phyloP scores from a whole-genome alignment of 1,140 invertebrate species.

The Cotesia typhae region DNA sequence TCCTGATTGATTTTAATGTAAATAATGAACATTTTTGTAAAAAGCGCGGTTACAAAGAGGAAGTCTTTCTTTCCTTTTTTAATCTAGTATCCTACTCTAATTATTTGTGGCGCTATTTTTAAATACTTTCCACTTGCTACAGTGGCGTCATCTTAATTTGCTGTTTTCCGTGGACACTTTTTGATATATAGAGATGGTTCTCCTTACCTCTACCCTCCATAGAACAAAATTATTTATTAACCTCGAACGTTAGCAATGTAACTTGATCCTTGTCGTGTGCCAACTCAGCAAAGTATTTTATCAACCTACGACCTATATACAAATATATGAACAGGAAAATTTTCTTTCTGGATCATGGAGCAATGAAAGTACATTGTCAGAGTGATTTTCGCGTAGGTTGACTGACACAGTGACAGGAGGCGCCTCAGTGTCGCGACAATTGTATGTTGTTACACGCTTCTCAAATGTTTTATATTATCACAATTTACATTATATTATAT shows the following conservation, averaged over 20 bases:
- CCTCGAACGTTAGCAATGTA: not conserved
- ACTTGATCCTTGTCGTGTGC: conserved; percentile 23
- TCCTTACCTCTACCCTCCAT: too few relatives aligned
- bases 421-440: conserved; percentile 38
- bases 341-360: not conserved
- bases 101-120: too few relatives aligned
- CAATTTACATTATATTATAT: not conserved
- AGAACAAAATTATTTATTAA: not conserved
- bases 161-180: too few relatives aligned
- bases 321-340: conserved; percentile 3
- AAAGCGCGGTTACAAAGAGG: too few relatives aligned
- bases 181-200: too few relatives aligned
- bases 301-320: conserved; percentile 18
- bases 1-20: too few relatives aligned
- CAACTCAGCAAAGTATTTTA: conserved; percentile 19
- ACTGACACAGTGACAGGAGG: conserved; percentile 36
- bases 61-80: too few relatives aligned
- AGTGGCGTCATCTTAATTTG: too few relatives aligned
- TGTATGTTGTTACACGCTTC: conserved; percentile 35
- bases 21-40: too few relatives aligned
- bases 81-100: too few relatives aligned
- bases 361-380: conserved; percentile 27
- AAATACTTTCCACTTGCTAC: too few relatives aligned
- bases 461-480: conserved; percentile 17
- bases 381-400: conserved; percentile 51